These are phyloP conservation scores for Lates japonicus DNA, from an alignment of 2,797 vertebrate genomes.

Conservation along the genomic window DNA sequence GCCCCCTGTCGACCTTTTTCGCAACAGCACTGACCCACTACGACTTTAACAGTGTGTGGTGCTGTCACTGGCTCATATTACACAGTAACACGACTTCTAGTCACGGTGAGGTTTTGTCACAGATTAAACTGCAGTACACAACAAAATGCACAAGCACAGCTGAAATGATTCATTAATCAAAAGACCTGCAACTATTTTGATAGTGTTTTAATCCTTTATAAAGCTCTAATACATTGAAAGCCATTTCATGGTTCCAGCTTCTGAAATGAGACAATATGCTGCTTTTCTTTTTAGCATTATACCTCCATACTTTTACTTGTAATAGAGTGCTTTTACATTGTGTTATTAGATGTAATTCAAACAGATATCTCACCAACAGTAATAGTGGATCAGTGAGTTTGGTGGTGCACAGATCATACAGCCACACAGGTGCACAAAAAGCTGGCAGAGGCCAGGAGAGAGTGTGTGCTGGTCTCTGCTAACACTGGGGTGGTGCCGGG, in stretches of 20 bases:
- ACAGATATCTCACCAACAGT: slow-evolving; percentile 48
- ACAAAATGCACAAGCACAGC: not conserved
- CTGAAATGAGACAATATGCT: too few relatives aligned
- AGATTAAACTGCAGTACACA: too few relatives aligned
- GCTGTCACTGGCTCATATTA: too few relatives aligned
- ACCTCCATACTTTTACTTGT: not conserved
- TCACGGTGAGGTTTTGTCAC: not conserved
- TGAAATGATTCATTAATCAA: not conserved
- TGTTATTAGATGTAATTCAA: not conserved
- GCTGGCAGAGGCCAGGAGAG: slow-evolving; percentile 60
- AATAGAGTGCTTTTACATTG: not conserved
- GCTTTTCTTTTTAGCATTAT: too few relatives aligned
- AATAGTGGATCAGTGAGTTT: slow-evolving; percentile 79
- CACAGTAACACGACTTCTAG: too few relatives aligned
- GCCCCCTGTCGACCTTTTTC: not conserved
- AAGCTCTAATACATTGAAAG: too few relatives aligned
- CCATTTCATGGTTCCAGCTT: too few relatives aligned
- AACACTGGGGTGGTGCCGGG: slow-evolving; percentile 53
- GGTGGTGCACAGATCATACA: slow-evolving; percentile 78
- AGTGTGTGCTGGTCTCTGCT: slow-evolving; percentile 34
- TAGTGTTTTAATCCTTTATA: too few relatives aligned
- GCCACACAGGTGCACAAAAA: slow-evolving; percentile 72
- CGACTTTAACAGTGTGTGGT: too few relatives aligned
- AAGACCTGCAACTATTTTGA: too few relatives aligned
- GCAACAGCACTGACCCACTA: not conserved